Percentiles rank a stretch among this genome's conserved stretches.
Conservation (phyloP, 2,797 vertebrate species). For the Champsocephalus gunnari region DNA sequence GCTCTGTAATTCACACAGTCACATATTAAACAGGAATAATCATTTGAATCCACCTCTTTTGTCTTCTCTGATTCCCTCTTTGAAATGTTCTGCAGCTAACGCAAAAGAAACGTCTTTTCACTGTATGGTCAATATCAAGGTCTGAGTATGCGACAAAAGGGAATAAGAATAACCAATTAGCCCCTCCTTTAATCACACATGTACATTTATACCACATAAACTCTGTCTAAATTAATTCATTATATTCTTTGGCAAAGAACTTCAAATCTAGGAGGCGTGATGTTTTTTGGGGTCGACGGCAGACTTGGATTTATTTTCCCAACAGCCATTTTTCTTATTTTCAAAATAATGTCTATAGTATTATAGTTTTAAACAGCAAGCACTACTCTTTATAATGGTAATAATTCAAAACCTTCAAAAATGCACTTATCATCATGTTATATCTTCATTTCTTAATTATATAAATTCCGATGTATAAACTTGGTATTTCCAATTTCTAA, state of each 20-base stretch:
- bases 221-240: background rate
- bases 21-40: constrained; percentile 64
- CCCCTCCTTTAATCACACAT: constrained; percentile 4
- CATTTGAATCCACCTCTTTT: constrained; percentile 59
- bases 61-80: constrained; percentile 50
- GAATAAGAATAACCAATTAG: background rate
- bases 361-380: constrained; percentile 4
- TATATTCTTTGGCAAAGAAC: background rate
- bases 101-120: constrained; percentile 25
- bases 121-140: constrained; percentile 18
- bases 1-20: constrained; percentile 66
- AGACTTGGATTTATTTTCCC: background rate
- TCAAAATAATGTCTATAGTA: background rate
- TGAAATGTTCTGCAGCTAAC: constrained; percentile 17
- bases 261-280: constrained; percentile 6
- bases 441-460: background rate
- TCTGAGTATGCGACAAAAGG: constrained; percentile 16
- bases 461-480: background rate
- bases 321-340: constrained; percentile 7
- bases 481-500: background rate
- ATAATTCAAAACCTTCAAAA: background rate
- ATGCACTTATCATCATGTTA: background rate
- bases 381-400: background rate
- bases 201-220: background rate
- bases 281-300: background rate